Evolutionary conservation across 2,888 invertebrate species (phyloP).

Genomic region (Conchocele bisecta): DNA sequence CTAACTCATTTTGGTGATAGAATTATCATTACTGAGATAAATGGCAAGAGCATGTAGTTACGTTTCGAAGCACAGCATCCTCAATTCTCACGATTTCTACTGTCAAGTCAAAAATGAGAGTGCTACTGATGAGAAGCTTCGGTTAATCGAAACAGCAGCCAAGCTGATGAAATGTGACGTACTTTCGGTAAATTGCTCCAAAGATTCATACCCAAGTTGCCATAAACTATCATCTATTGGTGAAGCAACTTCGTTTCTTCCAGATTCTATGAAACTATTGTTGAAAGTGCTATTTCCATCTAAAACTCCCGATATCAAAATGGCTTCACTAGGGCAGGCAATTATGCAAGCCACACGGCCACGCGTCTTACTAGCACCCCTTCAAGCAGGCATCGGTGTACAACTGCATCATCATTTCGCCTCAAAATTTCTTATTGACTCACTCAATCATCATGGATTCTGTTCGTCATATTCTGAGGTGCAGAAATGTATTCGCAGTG

Average conservation of each 20-base stretch:
- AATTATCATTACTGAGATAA: slow-evolving; percentile 45
- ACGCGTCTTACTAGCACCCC: not conserved
- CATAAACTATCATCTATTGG: too few species aligned
- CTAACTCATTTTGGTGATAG: slow-evolving; percentile 44
- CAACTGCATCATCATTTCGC: slow-evolving; percentile 13
- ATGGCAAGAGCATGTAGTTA: slow-evolving; percentile 44
- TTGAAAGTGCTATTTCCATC: too few species aligned
- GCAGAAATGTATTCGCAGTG: slow-evolving; percentile 49
- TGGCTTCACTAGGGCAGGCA: slow-evolving; percentile 7
- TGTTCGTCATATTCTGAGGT: slow-evolving; percentile 35
- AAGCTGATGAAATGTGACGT: too few species aligned
- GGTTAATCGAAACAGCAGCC: too few species aligned
- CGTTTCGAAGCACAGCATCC: slow-evolving; percentile 41
- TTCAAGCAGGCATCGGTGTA: not conserved
- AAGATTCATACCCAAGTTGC: too few species aligned
- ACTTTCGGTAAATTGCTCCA: too few species aligned
- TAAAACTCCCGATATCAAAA: too few species aligned
- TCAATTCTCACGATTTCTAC: too few species aligned
- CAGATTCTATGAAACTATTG: too few species aligned
- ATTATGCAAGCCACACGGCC: slow-evolving; percentile 14
- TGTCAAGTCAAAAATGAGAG: too few species aligned
- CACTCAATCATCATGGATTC: slow-evolving; percentile 11
- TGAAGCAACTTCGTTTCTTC: too few species aligned
- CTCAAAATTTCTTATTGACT: slow-evolving; percentile 23
- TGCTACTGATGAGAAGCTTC: too few species aligned